Percentiles rank a stretch among this genome's conserved stretches.
These are phyloP conservation scores for Cerastis leucographa DNA, from an alignment of 2,888 invertebrate species.

Conservation along the genomic window DNA sequence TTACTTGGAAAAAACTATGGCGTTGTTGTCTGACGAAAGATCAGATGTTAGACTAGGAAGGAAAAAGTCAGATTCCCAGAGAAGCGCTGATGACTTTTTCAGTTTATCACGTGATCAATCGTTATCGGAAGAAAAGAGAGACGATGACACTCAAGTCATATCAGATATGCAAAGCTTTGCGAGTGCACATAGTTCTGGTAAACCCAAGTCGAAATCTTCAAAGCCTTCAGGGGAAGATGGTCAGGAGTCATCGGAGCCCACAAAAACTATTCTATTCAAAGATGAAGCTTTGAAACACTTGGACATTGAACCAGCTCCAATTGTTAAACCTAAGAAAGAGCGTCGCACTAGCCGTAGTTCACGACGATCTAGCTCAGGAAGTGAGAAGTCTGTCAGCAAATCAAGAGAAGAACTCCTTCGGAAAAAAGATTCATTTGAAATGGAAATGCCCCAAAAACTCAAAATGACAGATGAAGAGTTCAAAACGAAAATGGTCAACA, in stretches of 20 bases:
- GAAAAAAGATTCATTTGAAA: constrained; percentile 62
- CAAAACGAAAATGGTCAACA: constrained; percentile 71
- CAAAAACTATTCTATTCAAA: constrained; percentile 79
- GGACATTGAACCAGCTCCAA: constrained; percentile 64
- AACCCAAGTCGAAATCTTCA: constrained; percentile 81
- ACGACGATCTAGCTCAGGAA: constrained; percentile 84
- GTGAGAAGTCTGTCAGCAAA: constrained; percentile 87
- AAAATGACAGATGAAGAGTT: constrained; percentile 75
- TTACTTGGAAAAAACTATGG: constrained; percentile 88
- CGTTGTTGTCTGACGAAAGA: constrained; percentile 87
- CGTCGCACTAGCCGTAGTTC: constrained; percentile 86
- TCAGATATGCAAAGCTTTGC: constrained; percentile 92
- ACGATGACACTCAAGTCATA: constrained; percentile 90
- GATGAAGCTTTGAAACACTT: constrained; percentile 74
- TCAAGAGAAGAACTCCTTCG: constrained; percentile 77
- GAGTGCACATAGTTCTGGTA: constrained; percentile 91
- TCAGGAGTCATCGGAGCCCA: constrained; percentile 79
- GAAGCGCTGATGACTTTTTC: constrained; percentile 92
- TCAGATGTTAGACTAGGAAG: constrained; percentile 91
- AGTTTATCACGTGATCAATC: constrained; percentile 92
- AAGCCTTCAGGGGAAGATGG: constrained; percentile 80
- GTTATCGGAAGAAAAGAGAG: constrained; percentile 90
- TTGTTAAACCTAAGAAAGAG: constrained; percentile 76
- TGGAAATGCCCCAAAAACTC: constrained; percentile 58
- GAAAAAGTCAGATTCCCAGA: constrained; percentile 92